Percentiles rank a stretch among this genome's conserved stretches.
Conservation (phyloP, 2,888 invertebrate genomes). For the Bombylius major region DNA sequence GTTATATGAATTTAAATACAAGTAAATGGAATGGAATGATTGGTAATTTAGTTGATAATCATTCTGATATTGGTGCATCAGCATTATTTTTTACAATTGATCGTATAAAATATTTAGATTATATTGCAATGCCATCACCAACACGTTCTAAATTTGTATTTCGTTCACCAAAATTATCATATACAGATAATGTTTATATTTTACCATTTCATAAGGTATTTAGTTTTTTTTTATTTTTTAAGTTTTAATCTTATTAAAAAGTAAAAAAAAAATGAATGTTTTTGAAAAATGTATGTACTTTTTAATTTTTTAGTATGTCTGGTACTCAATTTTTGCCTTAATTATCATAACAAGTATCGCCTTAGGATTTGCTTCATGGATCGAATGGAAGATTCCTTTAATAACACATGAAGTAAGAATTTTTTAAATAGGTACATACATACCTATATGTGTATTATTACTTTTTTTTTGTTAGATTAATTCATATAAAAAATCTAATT, state of each 20-base stretch:
- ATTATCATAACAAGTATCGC: constrained; percentile 19
- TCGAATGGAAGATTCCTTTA: constrained; percentile 35
- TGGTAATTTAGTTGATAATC: constrained; percentile 43
- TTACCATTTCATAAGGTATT: constrained; percentile 51
- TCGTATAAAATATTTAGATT: constrained; percentile 48
- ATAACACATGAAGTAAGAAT: background rate
- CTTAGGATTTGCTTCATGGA: constrained; percentile 32
- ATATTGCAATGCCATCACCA: constrained; percentile 53
- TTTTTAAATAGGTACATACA: too few species aligned
- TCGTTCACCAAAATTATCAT: constrained; percentile 57
- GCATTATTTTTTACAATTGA: constrained; percentile 51
- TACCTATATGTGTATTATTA: too few species aligned
- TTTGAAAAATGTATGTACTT: background rate
- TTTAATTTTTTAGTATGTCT: constrained; percentile 14
- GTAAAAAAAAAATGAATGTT: background rate
- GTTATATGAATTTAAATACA: constrained; percentile 42
- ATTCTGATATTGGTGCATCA: constrained; percentile 52
- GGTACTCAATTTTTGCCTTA: constrained; percentile 17
- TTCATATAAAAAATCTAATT: too few species aligned
- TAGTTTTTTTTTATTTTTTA: background rate
- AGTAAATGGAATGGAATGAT: constrained; percentile 53
- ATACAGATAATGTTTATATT: constrained; percentile 56
- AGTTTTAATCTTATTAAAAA: background rate
- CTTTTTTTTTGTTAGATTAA: too few species aligned
- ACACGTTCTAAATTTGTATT: constrained; percentile 58